A percentile compares a stretch with the other conserved stretches of the same genome.
Conservation (phyloP, 2,888 invertebrate species). For the Craniophora ligustri region DNA sequence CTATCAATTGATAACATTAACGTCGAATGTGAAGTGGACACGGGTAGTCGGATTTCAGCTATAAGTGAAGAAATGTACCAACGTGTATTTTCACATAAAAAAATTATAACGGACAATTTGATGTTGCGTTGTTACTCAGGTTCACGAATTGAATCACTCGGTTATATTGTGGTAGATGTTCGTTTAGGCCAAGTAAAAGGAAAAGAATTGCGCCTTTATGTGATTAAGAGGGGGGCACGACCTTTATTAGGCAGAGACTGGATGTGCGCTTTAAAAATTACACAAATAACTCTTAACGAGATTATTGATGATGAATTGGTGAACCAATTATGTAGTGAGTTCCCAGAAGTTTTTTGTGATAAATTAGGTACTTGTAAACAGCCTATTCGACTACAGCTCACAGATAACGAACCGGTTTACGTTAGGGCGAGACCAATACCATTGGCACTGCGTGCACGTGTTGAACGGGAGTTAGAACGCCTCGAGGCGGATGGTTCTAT, state of each 20-base stretch:
- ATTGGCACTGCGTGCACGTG: not conserved
- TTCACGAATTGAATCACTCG: not conserved
- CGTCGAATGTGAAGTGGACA: not conserved
- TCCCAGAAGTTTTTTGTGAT: conserved; percentile 32
- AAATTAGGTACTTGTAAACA: conserved; percentile 33
- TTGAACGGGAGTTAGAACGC: not conserved
- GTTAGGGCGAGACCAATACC: not conserved
- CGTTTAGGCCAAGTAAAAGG: not conserved
- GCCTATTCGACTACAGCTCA: conserved; percentile 27
- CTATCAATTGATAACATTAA: not conserved
- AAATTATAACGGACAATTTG: not conserved
- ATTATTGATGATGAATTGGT: conserved; percentile 12
- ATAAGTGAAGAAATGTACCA: conserved; percentile 39
- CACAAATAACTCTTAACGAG: conserved; percentile 17
- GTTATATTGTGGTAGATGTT: conserved; percentile 1
- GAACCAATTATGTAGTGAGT: conserved; percentile 13
- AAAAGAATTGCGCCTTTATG: conserved; percentile 1
- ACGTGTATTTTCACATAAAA: not conserved
- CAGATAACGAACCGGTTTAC: conserved; percentile 16
- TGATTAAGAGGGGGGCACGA: conserved; percentile 27
- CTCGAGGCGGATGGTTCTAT: not conserved
- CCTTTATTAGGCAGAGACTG: conserved; percentile 37
- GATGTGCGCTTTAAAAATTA: conserved; percentile 34
- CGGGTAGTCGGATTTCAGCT: conserved; percentile 9
- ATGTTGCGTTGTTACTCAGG: not conserved